Evolutionary conservation across 1,140 invertebrate species (phyloP), one percentile per base, ranked within the genome.

Genomic region (Papilio machaon): DNA sequence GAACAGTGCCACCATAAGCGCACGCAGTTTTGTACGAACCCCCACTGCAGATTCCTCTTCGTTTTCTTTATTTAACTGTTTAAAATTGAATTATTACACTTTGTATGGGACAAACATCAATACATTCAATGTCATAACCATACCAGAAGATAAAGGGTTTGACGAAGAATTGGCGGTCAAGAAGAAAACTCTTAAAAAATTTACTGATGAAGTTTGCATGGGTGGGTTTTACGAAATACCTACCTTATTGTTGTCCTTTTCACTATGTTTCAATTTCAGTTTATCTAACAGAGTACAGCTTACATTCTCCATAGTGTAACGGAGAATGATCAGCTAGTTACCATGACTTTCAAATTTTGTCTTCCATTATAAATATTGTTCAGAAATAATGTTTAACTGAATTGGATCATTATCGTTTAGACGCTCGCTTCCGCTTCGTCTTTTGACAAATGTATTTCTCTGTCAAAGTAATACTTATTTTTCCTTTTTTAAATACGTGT

Each of bases 1-100:
- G 7, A 94, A 85, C 8, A 94, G 82, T 1, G 91, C 93, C 0
- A 93, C 92, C 46, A 93, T 80, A 35, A 94, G 83, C 19, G 93
- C 90, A 2, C 91, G 89, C 10, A 94, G 81, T 70, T 88, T 91
- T 58, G 92, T 87, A n/a, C 89, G 85, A 11, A 91, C 81, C 17
- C 86, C 85, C 19, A 90, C 89, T 1, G 81, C 17, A 73, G 49
- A 84, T n/a, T 91, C 90, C 6, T 19, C 47, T 9, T 19, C 47
- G 64, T 23, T 82, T 46, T 80, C 64, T 19, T 85, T 67, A 19
- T 75, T 81, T 19, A 83, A 15, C 88, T 90, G 81, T 80, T 77
- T 30, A 76, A 13, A 74, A 19, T 19, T 2, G 17, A n/a, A 38
- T 47, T 17, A 74, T 1, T n/a, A n/a, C 11, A 46, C 5, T 49